These are phyloP conservation scores for Erinaceus europaeus DNA, from an alignment of 2,113 vertebrate species.

Conservation along the genomic window DNA sequence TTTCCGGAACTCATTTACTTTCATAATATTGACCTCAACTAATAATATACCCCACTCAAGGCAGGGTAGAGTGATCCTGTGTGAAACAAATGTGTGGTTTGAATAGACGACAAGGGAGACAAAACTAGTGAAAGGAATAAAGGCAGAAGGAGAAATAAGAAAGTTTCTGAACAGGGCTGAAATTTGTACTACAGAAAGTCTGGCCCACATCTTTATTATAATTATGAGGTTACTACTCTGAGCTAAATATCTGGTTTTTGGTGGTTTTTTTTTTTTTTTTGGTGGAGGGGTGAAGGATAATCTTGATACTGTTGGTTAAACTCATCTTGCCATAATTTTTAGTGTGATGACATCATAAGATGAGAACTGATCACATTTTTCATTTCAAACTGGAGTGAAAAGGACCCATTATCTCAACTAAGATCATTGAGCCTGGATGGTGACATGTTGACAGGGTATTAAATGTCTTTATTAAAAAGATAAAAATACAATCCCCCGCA, in stretches of 20 bases:
- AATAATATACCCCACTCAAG: background rate
- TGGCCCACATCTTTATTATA: background rate
- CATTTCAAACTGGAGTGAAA: too few species aligned
- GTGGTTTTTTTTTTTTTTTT: background rate
- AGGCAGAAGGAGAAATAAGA: background rate
- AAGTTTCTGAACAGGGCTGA: background rate
- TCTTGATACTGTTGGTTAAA: fast-evolving
- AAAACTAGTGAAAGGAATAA: background rate
- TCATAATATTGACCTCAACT: background rate
- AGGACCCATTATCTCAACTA: too few species aligned
- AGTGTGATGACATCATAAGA: too few species aligned
- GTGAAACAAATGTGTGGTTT: background rate
- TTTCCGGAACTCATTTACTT: too few species aligned
- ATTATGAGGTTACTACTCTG: background rate
- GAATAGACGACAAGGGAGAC: background rate
- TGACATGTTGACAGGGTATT: too few species aligned
- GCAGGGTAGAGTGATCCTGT: background rate
- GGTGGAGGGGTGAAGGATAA: background rate
- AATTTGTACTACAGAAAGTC: background rate
- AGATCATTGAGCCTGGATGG: too few species aligned
- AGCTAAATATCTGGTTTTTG: background rate
- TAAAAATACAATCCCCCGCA: too few species aligned
- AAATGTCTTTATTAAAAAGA: too few species aligned
- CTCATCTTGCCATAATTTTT: fast-evolving
- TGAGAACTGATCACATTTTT: too few species aligned